These are phyloP conservation scores for Eulithis testata DNA, from an alignment of 2,888 invertebrate species.

Conservation along the genomic window DNA sequence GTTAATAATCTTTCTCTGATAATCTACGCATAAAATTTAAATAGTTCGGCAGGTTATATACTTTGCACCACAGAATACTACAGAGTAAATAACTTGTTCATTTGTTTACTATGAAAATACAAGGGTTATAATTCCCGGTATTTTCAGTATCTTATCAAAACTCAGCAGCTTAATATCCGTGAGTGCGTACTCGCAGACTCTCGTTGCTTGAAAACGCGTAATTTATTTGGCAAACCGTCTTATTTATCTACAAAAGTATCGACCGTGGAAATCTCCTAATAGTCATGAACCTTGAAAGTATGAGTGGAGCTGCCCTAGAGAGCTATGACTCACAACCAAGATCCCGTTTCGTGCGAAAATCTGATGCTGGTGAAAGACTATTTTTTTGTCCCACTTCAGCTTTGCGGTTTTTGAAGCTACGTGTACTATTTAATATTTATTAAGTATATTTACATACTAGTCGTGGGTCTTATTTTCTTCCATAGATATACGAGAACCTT, in stretches of 20 bases:
- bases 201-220: slow-evolving; percentile 47
- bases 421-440: too few relatives aligned
- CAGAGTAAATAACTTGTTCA: too few relatives aligned
- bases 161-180: slow-evolving; percentile 33
- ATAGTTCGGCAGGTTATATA: too few relatives aligned
- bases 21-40: too few relatives aligned
- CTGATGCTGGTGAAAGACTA: slow-evolving; percentile 60
- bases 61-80: too few relatives aligned
- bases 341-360: slow-evolving; percentile 73
- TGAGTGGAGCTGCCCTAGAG: slow-evolving; percentile 66
- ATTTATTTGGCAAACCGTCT: slow-evolving; percentile 52
- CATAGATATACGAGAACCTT: too few relatives aligned
- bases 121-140: neutral
- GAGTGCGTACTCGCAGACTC: slow-evolving; percentile 34
- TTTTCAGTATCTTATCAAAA: slow-evolving; percentile 24
- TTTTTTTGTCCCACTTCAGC: slow-evolving; percentile 43
- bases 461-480: too few relatives aligned
- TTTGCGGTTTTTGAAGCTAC: too few relatives aligned
- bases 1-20: too few relatives aligned
- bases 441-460: too few relatives aligned
- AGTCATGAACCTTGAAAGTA: slow-evolving; percentile 72
- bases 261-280: slow-evolving; percentile 62
- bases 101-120: too few relatives aligned
- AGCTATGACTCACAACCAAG: slow-evolving; percentile 70
- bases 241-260: slow-evolving; percentile 60